Evolutionary conservation across 2,113 vertebrate genomes (phyloP), one percentile per base, ranked within the genome.

Genomic region (Odocoileus virginianus): DNA sequence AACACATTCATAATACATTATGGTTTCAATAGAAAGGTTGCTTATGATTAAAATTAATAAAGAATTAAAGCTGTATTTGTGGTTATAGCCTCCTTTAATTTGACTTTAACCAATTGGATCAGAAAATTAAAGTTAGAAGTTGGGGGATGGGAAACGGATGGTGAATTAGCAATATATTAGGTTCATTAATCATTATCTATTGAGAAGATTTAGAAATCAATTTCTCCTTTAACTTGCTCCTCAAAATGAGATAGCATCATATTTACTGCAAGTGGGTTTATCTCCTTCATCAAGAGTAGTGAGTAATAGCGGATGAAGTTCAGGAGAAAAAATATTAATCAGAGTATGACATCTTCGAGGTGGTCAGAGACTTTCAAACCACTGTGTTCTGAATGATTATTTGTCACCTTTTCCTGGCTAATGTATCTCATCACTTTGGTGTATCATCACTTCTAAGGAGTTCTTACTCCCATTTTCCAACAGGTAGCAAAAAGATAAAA

Each of bases 31-130:
- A 95, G 92, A 98, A 99, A 99, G 98, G 97, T 98, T 99, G 97
- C 97, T 97, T 98, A 91, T 98, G 98, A 98, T 98, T 99, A 99
- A 99, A 98, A 98, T 98, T 98, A 99, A 99, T 98, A 98, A 98
- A 99, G 98, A 98, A 99, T 98, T 98, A 98, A 98, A 97, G 97
- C 97, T 92, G 27, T 97, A 91, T 98, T 98, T 98, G 98, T 98
- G 97, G 97, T 88, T 97, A 98, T 97, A 98, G 93, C 94, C 97
- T 98, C 85, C 2, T 98, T 98, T 98, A 97, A 98, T 98, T 95
- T 95, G 97, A 97, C 96, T 98, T 98, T 94, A 89, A 82, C 97
- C 96, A 94, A 97, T 81, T 98, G 95, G 96, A 67, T 57, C n/a
- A 89, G 93, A 86, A 94, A 93, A 96, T 40, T 79, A 91, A 93